phyloP scores from a whole-genome alignment of 2,113 vertebrate species.

The Mobula birostris region DNA sequence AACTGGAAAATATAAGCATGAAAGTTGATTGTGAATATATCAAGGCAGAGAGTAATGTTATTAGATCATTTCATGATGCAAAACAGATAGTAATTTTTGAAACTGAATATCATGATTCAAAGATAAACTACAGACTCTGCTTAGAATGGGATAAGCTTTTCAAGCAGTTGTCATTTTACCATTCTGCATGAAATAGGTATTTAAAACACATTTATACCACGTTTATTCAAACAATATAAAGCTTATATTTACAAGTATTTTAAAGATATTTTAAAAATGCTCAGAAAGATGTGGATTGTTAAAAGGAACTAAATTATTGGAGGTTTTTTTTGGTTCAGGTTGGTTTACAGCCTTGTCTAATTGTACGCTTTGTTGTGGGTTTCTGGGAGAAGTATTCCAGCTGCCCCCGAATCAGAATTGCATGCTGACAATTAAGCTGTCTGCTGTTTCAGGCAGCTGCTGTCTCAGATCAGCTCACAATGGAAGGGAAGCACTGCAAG shows the following conservation, averaged over 20 bases:
- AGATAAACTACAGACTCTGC: background rate
- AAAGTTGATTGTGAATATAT: background rate
- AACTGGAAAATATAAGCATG: background rate
- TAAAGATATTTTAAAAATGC: conserved; percentile 5
- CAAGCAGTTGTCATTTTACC: background rate
- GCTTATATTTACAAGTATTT: background rate
- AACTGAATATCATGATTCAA: background rate
- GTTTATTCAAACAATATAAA: background rate
- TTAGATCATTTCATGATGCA: background rate
- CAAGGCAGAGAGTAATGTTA: background rate
- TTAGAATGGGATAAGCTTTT: background rate
- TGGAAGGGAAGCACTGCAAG: background rate
- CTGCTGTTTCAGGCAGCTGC: background rate
- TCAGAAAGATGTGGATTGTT: background rate
- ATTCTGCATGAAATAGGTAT: background rate
- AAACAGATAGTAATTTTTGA: background rate
- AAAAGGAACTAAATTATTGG: background rate
- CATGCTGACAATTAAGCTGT: conserved; percentile 20
- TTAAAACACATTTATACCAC: background rate
- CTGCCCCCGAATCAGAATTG: background rate
- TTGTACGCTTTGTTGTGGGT: conserved; percentile 9
- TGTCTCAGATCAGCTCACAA: conserved; percentile 21
- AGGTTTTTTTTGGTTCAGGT: background rate
- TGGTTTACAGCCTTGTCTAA: background rate
- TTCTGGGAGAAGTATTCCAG: background rate